These are phyloP conservation scores for Melanocharis versteri DNA, from an alignment of 2,113 vertebrate species.

Conservation along the genomic window DNA sequence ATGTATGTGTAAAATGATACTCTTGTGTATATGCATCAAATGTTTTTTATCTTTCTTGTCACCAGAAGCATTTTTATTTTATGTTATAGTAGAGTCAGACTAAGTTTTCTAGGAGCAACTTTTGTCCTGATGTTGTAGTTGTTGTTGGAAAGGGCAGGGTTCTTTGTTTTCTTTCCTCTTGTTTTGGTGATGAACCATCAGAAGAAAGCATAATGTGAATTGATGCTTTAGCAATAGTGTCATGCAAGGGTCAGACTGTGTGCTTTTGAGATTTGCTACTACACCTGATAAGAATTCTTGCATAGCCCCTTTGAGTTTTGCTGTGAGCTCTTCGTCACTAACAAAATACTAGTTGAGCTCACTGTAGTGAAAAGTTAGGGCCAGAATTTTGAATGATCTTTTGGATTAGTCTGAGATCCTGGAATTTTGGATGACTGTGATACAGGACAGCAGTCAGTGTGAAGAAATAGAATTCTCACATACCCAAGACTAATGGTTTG, in stretches of 20 bases:
- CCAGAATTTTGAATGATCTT: not conserved
- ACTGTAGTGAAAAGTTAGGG: not conserved
- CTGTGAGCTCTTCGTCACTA: not conserved
- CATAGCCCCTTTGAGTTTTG: not conserved
- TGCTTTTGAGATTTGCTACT: not conserved
- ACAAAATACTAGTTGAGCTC: not conserved
- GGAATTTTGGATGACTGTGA: not conserved
- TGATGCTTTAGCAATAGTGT: not conserved
- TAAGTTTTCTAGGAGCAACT: not conserved
- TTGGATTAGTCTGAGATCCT: not conserved
- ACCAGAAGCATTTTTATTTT: not conserved
- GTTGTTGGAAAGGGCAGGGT: not conserved
- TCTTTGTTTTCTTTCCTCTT: not conserved
- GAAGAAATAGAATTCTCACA: not conserved
- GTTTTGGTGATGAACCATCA: not conserved
- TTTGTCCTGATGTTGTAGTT: not conserved
- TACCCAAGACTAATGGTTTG: not conserved
- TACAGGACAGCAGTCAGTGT: not conserved
- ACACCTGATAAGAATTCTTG: not conserved
- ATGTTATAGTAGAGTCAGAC: not conserved
- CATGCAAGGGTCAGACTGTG: not conserved
- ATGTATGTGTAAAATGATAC: not conserved
- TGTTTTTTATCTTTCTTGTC: not conserved
- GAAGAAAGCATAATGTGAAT: not conserved
- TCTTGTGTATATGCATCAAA: not conserved